Evolutionary conservation across 2,113 vertebrate genomes (phyloP), one percentile per base, ranked within the genome.

Genomic region (Ahaetulla prasina): DNA sequence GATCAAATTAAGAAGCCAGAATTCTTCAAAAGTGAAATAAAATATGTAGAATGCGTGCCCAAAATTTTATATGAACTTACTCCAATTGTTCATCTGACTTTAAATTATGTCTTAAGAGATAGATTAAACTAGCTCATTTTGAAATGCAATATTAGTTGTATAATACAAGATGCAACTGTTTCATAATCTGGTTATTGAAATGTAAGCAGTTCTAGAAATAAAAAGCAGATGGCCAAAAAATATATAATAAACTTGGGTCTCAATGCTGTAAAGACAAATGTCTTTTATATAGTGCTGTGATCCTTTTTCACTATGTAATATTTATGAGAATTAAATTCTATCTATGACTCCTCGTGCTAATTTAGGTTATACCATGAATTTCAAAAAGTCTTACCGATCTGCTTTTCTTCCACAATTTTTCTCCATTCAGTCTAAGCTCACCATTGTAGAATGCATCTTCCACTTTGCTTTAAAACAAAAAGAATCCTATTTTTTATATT

Each of bases 361-460:
- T 49, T 80, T 86, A 35, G 68, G 35, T 39, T 80, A 39, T 80
- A 49, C 47, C 93, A 39, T 22, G n/a, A 80, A 94, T 94, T 88
- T 86, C 25, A 55, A 91, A 39, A 91, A 90, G 45, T 96, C 99
- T 98, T 96, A 99, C 99, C 95, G 97, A 96, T 98, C 98, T 99
- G 96, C 99, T 99, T 97, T 99, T 99, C 98, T 99, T 99, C 96
- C 98, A 98, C 0, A 99, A 97, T 85, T 97, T 99, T 93, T 98
- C 98, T 96, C 99, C 99, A 25, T 99, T 99, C 93, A 99, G 97
- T 94, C 98, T 96, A 95, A 99, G 98, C 91, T 98, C 98, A 96
- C 97, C 98, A 94, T 96, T 96, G 95, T 99, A 99, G 98, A 99
- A 99, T 20, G 98, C 98, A 94, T 99, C 99, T 96, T 99, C 99